Conservation (phyloP, 1,140 invertebrate genomes). For the Rhynchophorus ferrugineus region DNA sequence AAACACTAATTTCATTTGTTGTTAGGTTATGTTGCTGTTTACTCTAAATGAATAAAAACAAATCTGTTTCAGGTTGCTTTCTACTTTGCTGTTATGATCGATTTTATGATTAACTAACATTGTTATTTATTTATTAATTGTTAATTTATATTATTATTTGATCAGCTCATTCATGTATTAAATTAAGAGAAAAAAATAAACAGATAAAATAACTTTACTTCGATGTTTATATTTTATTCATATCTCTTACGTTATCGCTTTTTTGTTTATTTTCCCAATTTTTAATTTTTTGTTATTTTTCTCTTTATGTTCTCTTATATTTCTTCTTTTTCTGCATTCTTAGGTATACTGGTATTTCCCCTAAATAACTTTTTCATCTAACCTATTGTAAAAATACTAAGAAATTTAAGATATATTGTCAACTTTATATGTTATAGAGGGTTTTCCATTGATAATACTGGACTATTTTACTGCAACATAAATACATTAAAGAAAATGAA, state of each 20-base stretch:
- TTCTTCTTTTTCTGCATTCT: too few species aligned
- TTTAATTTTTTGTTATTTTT: conserved; percentile 3
- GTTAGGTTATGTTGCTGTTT: background rate
- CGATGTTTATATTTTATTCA: conserved; percentile 18
- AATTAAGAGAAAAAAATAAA: conserved; percentile 10
- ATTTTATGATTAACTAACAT: conserved; percentile 1
- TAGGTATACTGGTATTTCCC: too few species aligned
- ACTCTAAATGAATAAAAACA: background rate
- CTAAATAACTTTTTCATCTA: too few species aligned
- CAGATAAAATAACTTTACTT: conserved; percentile 9
- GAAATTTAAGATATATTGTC: too few species aligned
- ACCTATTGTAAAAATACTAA: too few species aligned
- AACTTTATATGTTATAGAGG: too few species aligned
- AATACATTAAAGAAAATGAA: too few species aligned
- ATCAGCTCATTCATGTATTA: conserved; percentile 1
- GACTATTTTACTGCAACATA: too few species aligned
- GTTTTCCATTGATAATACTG: too few species aligned
- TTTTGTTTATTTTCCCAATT: conserved; percentile 2
- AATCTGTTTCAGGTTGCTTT: conserved; percentile 12
- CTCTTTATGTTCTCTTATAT: too few species aligned
- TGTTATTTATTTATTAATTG: conserved; percentile 10
- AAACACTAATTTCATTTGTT: background rate
- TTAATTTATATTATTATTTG: conserved; percentile 9
- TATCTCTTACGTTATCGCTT: conserved; percentile 5
- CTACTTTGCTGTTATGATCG: conserved; percentile 4